Base-by-base conservation (phyloP, 2,888 invertebrate species). In the Lepidochrysops patricia region DNA sequence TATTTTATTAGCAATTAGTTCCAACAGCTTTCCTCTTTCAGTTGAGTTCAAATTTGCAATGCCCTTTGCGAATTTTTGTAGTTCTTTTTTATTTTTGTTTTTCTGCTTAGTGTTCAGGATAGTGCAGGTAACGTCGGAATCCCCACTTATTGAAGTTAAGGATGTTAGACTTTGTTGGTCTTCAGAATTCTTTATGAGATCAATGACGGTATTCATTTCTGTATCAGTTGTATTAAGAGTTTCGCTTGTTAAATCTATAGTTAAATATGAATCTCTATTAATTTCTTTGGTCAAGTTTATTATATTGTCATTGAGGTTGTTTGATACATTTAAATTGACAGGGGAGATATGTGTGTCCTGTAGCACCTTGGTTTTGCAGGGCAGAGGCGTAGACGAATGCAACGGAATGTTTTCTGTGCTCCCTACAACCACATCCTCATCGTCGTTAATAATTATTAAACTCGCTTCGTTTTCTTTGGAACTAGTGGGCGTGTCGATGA, bases 191-290 rank as follows among this genome's bases (percentile, higher is more conserved):
- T 73, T 75, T 0, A 71, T 80, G 61, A 86, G 62, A 66, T 86
- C 80, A 58, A 79, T 77, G 0, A 80, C 71, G 3, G 75, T 72
- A 57, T 70, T 68, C 0, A 61, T 57, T n/a, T 60, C 34, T 1
- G 57, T 37, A 9, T 63, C 61, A 34, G 62, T 63, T 23, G 56
- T 52, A 58, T 66, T 68, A 3, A 64, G 34, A 49, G 66, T 69
- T 9, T 73, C 73, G 1, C 57, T 64, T 0, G 88, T 87, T 57
- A 89, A 72, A 68, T 88, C 88, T 66, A 88, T 83, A 0, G 88
- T 89, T 57, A 82, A 60, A 63, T 71, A 86, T 0, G 83, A 80
- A 60, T 80, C 77, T 4, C 23, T 66, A 52, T 84, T 80, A 2
- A 83, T 81, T 60, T 79, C 69, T 68, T 68, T 80, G 0, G 84